phyloP scores from a whole-genome alignment of 2,797 vertebrate species.

The Muscicapa comitata region DNA sequence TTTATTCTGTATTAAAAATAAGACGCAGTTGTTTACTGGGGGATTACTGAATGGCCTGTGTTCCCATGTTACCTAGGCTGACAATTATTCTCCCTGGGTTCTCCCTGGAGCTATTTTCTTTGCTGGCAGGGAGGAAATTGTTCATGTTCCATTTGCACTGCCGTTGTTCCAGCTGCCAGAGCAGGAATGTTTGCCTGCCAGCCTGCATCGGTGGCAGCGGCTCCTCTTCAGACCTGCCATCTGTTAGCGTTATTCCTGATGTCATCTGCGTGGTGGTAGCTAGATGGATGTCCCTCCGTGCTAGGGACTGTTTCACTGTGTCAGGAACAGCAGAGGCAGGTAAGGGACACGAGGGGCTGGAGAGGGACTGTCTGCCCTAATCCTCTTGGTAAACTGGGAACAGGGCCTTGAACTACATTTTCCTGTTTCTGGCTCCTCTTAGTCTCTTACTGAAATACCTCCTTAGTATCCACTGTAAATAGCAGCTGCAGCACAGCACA shows the following conservation, averaged over 20 bases:
- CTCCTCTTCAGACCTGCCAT: slow-evolving; percentile 40
- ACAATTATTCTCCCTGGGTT: slow-evolving; percentile 26
- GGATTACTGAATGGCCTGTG: slow-evolving; percentile 5
- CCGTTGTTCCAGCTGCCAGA: slow-evolving; percentile 38
- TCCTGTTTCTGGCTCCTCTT: neutral
- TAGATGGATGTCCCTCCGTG: neutral
- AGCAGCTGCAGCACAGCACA: neutral
- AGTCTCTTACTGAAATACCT: neutral
- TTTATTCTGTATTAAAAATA: slow-evolving; percentile 33
- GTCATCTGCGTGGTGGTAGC: neutral
- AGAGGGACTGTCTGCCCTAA: neutral
- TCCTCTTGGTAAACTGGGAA: neutral
- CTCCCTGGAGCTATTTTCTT: slow-evolving; percentile 51
- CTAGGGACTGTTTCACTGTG: neutral
- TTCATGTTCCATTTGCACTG: slow-evolving; percentile 15
- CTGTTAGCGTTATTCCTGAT: neutral
- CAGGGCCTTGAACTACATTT: neutral
- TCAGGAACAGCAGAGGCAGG: neutral
- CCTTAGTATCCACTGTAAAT: neutral
- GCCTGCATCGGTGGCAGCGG: neutral
- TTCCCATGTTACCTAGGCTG: slow-evolving; percentile 26
- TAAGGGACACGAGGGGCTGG: neutral
- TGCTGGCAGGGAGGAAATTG: slow-evolving; percentile 41
- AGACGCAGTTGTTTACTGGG: neutral
- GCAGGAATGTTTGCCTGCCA: slow-evolving; percentile 15